Conservation (phyloP, 2,113 vertebrate genomes). For the Pitta sordida region DNA sequence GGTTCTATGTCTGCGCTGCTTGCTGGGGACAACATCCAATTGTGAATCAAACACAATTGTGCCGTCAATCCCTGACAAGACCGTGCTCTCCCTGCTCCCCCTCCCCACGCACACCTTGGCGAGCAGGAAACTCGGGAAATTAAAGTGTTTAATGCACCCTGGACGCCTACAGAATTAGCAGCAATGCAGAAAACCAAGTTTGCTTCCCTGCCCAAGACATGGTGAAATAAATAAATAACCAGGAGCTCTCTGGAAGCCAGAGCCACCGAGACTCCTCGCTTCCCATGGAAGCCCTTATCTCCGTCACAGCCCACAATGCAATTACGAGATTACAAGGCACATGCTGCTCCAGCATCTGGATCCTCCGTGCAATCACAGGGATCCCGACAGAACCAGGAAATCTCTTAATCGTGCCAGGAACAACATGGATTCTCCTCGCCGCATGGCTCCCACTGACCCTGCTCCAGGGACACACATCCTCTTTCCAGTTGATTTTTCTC, state of each 20-base stretch:
- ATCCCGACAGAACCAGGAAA: neutral
- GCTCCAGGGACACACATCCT: rapidly evolving
- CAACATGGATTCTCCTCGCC: rapidly evolving
- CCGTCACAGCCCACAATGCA: slow-evolving; percentile 22
- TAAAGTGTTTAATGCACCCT: neutral
- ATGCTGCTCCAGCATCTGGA: slow-evolving; percentile 39
- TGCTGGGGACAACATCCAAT: neutral
- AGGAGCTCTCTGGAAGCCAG: neutral
- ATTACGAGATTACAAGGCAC: slow-evolving; percentile 52
- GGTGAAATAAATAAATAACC: neutral
- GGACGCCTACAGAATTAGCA: neutral
- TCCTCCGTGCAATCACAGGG: neutral
- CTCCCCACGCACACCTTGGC: rapidly evolving
- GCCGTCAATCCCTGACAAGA: neutral
- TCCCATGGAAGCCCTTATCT: neutral
- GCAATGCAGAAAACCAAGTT: neutral
- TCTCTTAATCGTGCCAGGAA: neutral
- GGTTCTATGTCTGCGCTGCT: neutral
- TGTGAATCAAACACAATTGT: too few relatives aligned
- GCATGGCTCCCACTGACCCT: neutral
- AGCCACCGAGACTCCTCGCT: neutral
- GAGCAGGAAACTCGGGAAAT: neutral
- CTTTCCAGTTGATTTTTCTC: rapidly evolving
- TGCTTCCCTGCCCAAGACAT: neutral
- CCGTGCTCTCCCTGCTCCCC: neutral